Evolutionary conservation across 2,888 invertebrate genomes (phyloP), one percentile per base, ranked within the genome.

Genomic region (Phaedon cochleariae): DNA sequence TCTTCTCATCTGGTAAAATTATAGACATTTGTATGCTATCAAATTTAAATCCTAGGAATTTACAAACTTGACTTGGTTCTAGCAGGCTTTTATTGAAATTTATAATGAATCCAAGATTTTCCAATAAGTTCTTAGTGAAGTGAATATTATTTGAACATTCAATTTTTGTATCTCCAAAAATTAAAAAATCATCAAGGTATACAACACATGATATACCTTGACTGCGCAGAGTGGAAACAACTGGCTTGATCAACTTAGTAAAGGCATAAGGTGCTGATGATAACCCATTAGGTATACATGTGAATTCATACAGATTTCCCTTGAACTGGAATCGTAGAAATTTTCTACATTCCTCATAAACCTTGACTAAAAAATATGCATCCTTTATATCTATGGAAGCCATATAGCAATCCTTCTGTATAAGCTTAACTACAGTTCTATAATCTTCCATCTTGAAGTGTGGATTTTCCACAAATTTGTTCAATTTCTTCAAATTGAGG

Each of bases 231-330:
- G 46, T 41, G 31, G 53, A 22, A n/a, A 73, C 17, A n/a, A 73
- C 66, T 26, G 74, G 71, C 57, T 68, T 74, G 51, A 75, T 46
- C 15, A 76, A 29, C 59, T 78, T 77, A 15, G 77, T 77, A 55
- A 77, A 76, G 15, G 71, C 52, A 51, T 59, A 74, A 7, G 77
- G 73, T 2, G 71, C 72, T 12, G 72, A 61, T 7, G 64, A 45
- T 20, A 71, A 31, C 10, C 76, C 76, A 48, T 75, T 74, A 6
- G 77, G 76, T 3, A 76, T 58, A 17, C 72, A 74, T 1, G 63
- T 69, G 52, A 75, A 78, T 52, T 75, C 68, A 52, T 68, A 78
- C 9, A 72, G 9, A 5, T 59, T 67, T 0, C 51, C 65, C 9
- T 65, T 15, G 63, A 73, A 77, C 1, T 9, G 6, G 26, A 76